These are phyloP conservation scores for Prunella fulvescens DNA, from an alignment of 2,113 vertebrate species.

Conservation along the genomic window DNA sequence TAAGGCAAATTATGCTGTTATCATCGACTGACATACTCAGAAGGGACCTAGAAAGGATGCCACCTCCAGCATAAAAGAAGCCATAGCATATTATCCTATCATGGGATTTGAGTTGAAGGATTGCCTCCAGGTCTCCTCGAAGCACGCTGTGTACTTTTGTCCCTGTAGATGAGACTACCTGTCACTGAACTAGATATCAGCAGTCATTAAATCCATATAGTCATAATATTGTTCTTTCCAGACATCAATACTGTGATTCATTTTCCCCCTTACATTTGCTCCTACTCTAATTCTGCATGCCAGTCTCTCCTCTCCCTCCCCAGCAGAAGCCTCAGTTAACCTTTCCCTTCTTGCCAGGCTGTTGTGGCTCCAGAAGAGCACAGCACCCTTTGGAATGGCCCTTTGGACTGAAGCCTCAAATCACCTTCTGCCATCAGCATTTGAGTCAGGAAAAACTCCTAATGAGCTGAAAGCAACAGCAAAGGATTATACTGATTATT, in stretches of 20 bases:
- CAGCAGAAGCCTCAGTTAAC: not conserved
- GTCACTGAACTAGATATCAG: conserved; percentile 4
- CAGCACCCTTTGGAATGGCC: not conserved
- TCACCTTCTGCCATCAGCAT: not conserved
- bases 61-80: conserved; percentile 24
- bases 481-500: not conserved
- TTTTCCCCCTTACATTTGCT: not conserved
- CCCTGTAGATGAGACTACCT: conserved; percentile 25
- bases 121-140: conserved; percentile 36
- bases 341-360: not conserved
- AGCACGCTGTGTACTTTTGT: conserved; percentile 37
- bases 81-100: conserved; percentile 52
- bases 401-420: not conserved
- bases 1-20: conserved; percentile 64
- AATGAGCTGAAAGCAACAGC: not conserved
- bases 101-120: conserved; percentile 33
- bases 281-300: not conserved
- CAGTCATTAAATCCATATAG: conserved; percentile 2
- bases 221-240: conserved; percentile 46
- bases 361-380: not conserved
- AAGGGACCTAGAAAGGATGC: conserved; percentile 51
- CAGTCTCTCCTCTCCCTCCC: not conserved
- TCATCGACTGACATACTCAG: conserved; percentile 59
- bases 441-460: not conserved
- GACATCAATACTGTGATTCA: conserved; percentile 25